These are phyloP conservation scores for Cheirogaleus medius DNA, from an alignment of 2,113 vertebrate species.

Conservation along the genomic window DNA sequence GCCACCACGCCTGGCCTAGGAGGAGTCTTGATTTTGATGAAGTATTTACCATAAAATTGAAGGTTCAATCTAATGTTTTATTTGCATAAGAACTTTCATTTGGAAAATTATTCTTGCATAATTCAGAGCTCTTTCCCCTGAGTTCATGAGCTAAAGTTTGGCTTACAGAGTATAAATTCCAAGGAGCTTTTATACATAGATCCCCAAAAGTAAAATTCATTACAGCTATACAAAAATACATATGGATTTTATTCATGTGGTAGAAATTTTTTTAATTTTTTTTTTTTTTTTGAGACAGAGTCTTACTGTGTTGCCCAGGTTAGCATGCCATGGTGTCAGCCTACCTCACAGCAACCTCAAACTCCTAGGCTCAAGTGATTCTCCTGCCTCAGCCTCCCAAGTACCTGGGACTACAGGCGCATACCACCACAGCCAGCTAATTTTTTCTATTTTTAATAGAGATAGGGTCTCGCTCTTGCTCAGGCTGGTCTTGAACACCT, in stretches of 20 bases:
- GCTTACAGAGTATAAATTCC: slow-evolving; percentile 40
- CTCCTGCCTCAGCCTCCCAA: no score
- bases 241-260: slow-evolving; percentile 25
- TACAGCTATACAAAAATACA: not conserved
- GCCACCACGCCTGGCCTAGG: not conserved
- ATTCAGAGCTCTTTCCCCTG: slow-evolving; percentile 61
- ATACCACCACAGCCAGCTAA: no score
- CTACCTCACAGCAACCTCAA: no score
- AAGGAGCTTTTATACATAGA: slow-evolving; percentile 50
- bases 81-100: slow-evolving; percentile 57
- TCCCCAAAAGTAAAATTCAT: slow-evolving; percentile 44
- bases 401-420: no score
- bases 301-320: no score
- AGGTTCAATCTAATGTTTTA: slow-evolving; percentile 44
- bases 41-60: slow-evolving; percentile 36
- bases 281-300: no score
- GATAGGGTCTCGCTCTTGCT: no score
- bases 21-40: slow-evolving; percentile 47
- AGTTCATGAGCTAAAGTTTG: slow-evolving; percentile 53
- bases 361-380: no score
- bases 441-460: no score
- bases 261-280: not conserved
- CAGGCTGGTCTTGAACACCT: no score
- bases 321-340: no score
- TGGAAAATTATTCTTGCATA: slow-evolving; percentile 47